These are phyloP conservation scores for Epinephelus moara DNA, from an alignment of 2,113 vertebrate species.

Conservation along the genomic window DNA sequence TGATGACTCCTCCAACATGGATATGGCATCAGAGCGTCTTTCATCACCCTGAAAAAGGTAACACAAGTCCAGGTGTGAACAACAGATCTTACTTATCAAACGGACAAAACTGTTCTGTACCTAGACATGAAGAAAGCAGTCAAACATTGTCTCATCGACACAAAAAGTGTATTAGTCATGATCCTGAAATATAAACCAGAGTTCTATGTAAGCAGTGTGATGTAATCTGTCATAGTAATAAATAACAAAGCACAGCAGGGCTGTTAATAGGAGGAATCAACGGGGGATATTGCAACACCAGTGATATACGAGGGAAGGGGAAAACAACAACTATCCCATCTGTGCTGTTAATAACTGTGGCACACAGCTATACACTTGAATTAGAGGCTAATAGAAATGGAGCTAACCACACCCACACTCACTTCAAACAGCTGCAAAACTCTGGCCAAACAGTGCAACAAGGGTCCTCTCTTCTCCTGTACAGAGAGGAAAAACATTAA, in stretches of 20 bases:
- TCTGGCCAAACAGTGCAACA: constrained; percentile 93
- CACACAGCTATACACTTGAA: constrained; percentile 3
- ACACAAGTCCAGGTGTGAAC: neutral
- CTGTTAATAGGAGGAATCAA: constrained; percentile 9
- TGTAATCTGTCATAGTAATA: constrained; percentile 10
- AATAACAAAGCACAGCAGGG: constrained; percentile 23
- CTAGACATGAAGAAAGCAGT: neutral
- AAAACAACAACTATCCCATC: constrained; percentile 14
- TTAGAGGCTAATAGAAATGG: constrained; percentile 40
- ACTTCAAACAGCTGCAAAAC: constrained; percentile 95
- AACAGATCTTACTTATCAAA: neutral
- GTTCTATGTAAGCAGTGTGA: neutral
- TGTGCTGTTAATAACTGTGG: constrained; percentile 13
- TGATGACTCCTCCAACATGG: constrained; percentile 91
- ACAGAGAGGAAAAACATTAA: constrained; percentile 11
- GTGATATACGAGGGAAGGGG: neutral
- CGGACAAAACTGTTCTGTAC: neutral
- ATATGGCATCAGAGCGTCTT: constrained; percentile 84
- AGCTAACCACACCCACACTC: constrained; percentile 74
- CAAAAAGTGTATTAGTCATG: neutral
- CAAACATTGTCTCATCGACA: neutral
- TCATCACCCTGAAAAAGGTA: constrained; percentile 87
- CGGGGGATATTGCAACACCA: constrained; percentile 4
- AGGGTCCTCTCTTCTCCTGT: constrained; percentile 89
- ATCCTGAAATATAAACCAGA: neutral